phyloP scores from a whole-genome alignment of 2,113 vertebrate species.

The Cheirogaleus medius region DNA sequence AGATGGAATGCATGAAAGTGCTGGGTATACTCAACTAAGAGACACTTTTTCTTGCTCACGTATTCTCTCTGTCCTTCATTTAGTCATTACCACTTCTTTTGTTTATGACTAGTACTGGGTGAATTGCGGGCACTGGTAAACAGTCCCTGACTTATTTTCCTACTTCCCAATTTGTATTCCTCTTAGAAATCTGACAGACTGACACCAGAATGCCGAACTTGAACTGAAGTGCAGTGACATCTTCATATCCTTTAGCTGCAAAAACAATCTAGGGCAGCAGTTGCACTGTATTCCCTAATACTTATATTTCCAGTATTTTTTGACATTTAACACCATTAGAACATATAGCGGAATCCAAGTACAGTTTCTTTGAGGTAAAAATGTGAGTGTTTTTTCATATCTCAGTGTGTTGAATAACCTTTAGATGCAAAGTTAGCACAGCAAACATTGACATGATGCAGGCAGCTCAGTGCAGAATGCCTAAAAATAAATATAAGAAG shows the following conservation, averaged over 20 bases:
- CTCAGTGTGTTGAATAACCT: conserved; percentile 83
- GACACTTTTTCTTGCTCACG: accelerated
- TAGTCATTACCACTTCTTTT: neutral
- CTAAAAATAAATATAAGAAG: conserved; percentile 84
- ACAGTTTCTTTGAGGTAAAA: conserved; percentile 77
- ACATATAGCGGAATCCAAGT: conserved; percentile 77
- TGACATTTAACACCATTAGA: conserved; percentile 79
- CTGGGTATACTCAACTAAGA: neutral
- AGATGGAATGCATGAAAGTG: neutral
- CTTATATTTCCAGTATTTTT: conserved; percentile 64
- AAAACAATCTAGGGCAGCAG: conserved; percentile 57
- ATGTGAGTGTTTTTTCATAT: conserved; percentile 76
- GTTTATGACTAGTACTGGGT: neutral
- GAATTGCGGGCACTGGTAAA: neutral
- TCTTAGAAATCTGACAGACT: conserved; percentile 70
- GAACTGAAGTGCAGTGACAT: conserved; percentile 53
- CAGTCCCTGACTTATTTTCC: neutral
- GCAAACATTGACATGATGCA: conserved; percentile 81
- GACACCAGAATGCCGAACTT: conserved; percentile 35
- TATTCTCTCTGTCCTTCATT: neutral
- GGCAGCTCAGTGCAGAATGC: conserved; percentile 73
- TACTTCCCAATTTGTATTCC: conserved; percentile 10
- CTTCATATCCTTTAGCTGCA: conserved; percentile 49
- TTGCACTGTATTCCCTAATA: neutral
- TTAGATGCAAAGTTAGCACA: conserved; percentile 81